These are phyloP conservation scores for Hartigia nigra DNA, from an alignment of 2,888 invertebrate species.

Conservation along the genomic window DNA sequence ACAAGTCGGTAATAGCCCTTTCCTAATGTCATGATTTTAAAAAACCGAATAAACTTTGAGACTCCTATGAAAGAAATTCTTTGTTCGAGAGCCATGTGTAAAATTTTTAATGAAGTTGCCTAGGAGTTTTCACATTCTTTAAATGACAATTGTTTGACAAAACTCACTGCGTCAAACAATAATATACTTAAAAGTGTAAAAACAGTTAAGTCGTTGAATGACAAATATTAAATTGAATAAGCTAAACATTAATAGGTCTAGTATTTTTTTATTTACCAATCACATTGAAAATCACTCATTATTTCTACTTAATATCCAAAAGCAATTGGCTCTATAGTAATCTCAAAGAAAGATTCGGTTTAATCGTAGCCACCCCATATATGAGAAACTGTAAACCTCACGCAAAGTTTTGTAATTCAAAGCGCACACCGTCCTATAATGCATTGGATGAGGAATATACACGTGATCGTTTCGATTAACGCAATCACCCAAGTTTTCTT, in stretches of 20 bases:
- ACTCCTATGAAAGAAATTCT: background rate
- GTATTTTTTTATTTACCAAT: background rate
- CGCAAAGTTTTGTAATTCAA: background rate
- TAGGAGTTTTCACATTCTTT: background rate
- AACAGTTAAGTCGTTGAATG: background rate
- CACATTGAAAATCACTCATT: background rate
- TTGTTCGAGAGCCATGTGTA: background rate
- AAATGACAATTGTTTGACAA: background rate
- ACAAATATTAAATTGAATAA: background rate
- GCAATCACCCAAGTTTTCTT: background rate
- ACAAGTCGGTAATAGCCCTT: background rate
- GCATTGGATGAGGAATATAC: background rate
- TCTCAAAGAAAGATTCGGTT: background rate
- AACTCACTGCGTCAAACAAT: background rate
- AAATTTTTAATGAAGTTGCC: background rate
- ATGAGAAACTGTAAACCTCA: background rate
- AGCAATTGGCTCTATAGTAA: background rate
- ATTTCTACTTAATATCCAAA: background rate
- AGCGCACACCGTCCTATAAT: background rate
- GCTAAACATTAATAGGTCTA: background rate
- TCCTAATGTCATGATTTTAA: background rate
- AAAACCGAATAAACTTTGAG: background rate
- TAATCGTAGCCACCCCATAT: background rate
- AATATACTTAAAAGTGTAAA: background rate
- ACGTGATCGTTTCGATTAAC: background rate